Evolutionary conservation across 2,113 vertebrate species (phyloP).

Genomic region (Vulpes ferrilata): DNA sequence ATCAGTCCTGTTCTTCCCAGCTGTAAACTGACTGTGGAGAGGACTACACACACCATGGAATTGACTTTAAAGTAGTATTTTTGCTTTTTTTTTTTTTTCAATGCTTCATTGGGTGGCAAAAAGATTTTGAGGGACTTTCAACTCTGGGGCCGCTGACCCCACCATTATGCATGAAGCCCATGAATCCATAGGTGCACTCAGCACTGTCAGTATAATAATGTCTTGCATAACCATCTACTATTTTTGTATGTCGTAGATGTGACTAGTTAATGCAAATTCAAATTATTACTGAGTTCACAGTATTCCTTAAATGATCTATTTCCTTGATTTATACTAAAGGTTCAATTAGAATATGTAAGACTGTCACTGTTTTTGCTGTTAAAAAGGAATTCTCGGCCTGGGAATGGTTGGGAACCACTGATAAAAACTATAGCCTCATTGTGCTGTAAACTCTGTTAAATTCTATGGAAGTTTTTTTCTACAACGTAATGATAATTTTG

Average conservation of each 20-base stretch:
- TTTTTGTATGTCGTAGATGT: not conserved
- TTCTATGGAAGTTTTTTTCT: constrained; percentile 15
- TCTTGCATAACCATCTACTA: not conserved
- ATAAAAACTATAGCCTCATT: not conserved
- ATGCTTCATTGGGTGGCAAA: not conserved
- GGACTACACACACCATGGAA: not conserved
- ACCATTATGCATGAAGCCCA: not conserved
- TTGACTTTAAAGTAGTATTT: not conserved
- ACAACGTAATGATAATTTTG: not conserved
- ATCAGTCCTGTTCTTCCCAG: not conserved
- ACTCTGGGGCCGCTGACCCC: not conserved
- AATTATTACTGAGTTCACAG: not conserved
- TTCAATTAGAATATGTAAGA: not conserved
- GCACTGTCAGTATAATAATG: not conserved
- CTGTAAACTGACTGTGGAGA: not conserved
- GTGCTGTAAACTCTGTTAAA: constrained; percentile 11
- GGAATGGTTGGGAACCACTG: not conserved
- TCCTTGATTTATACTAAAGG: not conserved
- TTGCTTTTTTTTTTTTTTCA: not conserved
- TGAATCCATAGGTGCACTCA: not conserved
- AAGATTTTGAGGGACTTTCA: not conserved
- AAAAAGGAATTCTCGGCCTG: not conserved
- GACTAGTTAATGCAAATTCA: constrained; percentile 36
- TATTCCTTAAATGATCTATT: constrained; percentile 18
- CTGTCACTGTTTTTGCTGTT: constrained; percentile 23